These are phyloP conservation scores for Trichosurus vulpecula DNA, from an alignment of 2,797 vertebrate genomes.

Conservation along the genomic window DNA sequence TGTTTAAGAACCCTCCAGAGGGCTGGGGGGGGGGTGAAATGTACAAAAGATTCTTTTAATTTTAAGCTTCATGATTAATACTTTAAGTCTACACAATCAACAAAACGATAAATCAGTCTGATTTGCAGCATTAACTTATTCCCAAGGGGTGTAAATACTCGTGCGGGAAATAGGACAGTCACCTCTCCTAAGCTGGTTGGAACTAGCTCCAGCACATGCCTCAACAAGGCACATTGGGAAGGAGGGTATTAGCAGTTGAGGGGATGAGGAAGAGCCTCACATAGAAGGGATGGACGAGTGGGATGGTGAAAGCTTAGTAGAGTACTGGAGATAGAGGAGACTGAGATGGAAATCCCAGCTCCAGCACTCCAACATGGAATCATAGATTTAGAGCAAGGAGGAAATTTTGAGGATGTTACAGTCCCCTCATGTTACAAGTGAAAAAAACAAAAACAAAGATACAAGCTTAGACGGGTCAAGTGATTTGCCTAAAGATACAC, in stretches of 20 bases:
- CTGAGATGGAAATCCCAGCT: neutral
- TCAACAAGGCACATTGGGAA: neutral
- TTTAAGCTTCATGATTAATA: neutral
- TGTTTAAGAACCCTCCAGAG: neutral
- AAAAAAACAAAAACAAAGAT: neutral
- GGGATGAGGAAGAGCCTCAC: neutral
- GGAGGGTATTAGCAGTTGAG: neutral
- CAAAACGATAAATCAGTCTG: neutral
- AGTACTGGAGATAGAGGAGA: neutral
- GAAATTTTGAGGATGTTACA: neutral
- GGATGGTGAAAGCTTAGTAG: neutral
- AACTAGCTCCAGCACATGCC: neutral
- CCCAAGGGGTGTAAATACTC: neutral
- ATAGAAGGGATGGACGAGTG: neutral
- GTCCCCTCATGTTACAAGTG: neutral
- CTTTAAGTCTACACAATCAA: neutral
- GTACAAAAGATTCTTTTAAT: neutral
- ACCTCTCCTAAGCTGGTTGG: neutral
- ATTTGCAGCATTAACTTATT: neutral
- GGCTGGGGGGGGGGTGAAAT: neutral
- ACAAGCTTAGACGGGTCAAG: neutral
- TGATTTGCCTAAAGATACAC: neutral
- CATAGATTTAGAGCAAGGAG: neutral
- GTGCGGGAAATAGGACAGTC: neutral
- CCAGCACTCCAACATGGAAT: neutral